phyloP scores from a whole-genome alignment of 2,797 vertebrate genomes.

The Selene dorsalis region DNA sequence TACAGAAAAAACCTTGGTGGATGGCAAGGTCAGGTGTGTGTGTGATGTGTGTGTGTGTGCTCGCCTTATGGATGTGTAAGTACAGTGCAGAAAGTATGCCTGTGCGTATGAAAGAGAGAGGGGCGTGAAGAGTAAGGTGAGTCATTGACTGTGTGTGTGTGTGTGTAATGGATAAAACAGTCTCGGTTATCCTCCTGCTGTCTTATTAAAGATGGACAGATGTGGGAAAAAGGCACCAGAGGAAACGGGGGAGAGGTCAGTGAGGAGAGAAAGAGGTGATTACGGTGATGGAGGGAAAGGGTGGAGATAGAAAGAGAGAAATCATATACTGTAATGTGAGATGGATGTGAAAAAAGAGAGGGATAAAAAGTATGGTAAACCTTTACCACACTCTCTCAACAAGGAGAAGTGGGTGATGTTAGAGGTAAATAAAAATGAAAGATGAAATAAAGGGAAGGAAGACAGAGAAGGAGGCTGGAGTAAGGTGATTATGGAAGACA shows the following conservation, averaged over 20 bases:
- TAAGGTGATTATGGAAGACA: background rate
- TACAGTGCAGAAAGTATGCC: background rate
- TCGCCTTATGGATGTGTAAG: constrained; percentile 21
- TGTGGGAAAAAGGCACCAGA: constrained; percentile 61
- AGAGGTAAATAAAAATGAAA: constrained; percentile 6
- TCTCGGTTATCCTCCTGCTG: constrained; percentile 51
- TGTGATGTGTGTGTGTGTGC: constrained; percentile 6
- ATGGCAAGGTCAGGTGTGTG: constrained; percentile 68
- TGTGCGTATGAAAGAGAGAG: background rate
- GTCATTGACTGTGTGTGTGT: constrained; percentile 10
- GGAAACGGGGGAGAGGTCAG: constrained; percentile 53
- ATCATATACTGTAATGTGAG: constrained; percentile 11
- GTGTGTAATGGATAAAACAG: constrained; percentile 69
- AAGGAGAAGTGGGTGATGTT: background rate
- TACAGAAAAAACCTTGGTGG: constrained; percentile 64
- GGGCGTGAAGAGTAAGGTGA: background rate
- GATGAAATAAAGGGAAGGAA: constrained; percentile 1
- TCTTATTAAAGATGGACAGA: constrained; percentile 73
- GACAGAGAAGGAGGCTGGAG: background rate
- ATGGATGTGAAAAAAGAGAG: constrained; percentile 21
- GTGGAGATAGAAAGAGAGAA: constrained; percentile 28
- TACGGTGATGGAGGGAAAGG: constrained; percentile 36
- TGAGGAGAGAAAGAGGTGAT: constrained; percentile 39
- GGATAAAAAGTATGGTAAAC: constrained; percentile 15
- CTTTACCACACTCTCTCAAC: background rate